Evolutionary conservation across 2,888 invertebrate species (phyloP).

Genomic region (Caenorhabditis sp.): DNA sequence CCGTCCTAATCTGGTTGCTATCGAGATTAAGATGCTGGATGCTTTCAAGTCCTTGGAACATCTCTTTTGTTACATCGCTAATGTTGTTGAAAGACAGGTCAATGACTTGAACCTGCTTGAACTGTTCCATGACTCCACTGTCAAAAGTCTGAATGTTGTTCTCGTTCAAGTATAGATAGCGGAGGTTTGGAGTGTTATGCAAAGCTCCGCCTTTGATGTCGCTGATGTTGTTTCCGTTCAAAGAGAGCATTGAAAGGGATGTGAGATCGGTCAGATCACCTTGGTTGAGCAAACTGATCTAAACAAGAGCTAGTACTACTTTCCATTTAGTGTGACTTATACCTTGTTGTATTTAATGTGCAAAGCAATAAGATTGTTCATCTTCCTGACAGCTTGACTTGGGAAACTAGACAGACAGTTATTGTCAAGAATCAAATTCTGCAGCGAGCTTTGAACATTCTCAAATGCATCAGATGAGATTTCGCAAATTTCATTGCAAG

Average conservation of each 20-base stretch:
- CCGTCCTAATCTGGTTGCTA: slow-evolving; percentile 74
- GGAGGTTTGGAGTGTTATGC: slow-evolving; percentile 71
- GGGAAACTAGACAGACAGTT: slow-evolving; percentile 77
- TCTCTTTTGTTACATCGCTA: slow-evolving; percentile 68
- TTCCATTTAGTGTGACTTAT: background rate
- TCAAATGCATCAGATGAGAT: slow-evolving; percentile 71
- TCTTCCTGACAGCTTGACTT: slow-evolving; percentile 70
- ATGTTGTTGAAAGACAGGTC: slow-evolving; percentile 79
- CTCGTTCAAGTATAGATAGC: slow-evolving; percentile 78
- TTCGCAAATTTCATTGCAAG: slow-evolving; percentile 78
- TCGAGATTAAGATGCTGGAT: slow-evolving; percentile 79
- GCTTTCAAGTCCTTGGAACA: slow-evolving; percentile 76
- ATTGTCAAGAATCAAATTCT: slow-evolving; percentile 78
- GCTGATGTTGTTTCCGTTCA: slow-evolving; percentile 77
- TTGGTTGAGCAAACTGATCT: slow-evolving; percentile 71
- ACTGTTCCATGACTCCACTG: slow-evolving; percentile 86
- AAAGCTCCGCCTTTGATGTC: slow-evolving; percentile 76
- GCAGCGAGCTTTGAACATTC: slow-evolving; percentile 72
- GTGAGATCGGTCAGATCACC: slow-evolving; percentile 71
- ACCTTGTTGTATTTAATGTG: slow-evolving; percentile 78
- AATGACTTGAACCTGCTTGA: slow-evolving; percentile 74
- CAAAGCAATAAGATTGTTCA: slow-evolving; percentile 77
- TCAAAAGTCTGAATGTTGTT: slow-evolving; percentile 80
- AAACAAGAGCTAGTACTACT: background rate
- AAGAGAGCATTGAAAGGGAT: slow-evolving; percentile 75